Percentiles rank a stretch among this genome's conserved stretches.
These are phyloP conservation scores for Pomatorhinus ruficollis DNA, from an alignment of 2,113 vertebrate genomes.

Conservation along the genomic window DNA sequence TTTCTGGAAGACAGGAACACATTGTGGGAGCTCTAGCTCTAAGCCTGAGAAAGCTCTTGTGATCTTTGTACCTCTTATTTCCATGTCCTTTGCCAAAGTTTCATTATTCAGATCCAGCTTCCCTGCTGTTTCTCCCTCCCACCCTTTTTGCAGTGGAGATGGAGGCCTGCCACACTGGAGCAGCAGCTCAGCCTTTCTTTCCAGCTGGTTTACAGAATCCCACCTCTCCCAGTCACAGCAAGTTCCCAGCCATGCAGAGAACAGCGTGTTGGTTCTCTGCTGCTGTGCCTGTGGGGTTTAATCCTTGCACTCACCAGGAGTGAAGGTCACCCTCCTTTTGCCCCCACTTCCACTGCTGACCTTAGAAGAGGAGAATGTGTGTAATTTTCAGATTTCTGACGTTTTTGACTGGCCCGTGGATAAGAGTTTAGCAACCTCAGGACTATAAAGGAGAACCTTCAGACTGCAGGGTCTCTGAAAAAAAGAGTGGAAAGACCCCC, in stretches of 20 bases:
- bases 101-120: not conserved
- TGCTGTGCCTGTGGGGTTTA: not conserved
- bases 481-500: not conserved
- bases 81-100: not conserved
- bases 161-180: not conserved
- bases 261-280: fast-evolving
- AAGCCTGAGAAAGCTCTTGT: not conserved
- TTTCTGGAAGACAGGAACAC: not conserved
- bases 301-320: no score
- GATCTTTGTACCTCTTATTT: not conserved
- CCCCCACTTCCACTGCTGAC: not conserved
- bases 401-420: not conserved
- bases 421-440: not conserved
- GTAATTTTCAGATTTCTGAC: not conserved
- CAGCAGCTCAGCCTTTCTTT: not conserved
- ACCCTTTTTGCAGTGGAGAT: not conserved
- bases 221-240: not conserved
- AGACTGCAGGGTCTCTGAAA: not conserved
- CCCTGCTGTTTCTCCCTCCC: not conserved
- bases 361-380: not conserved
- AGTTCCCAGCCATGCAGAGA: fast-evolving
- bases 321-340: not conserved
- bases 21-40: not conserved
- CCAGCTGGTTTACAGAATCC: not conserved
- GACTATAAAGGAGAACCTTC: not conserved